A percentile compares a stretch with the other conserved stretches of the same genome.
phyloP scores from a whole-genome alignment of 2,113 vertebrate genomes.

The Eulemur rufifrons region DNA sequence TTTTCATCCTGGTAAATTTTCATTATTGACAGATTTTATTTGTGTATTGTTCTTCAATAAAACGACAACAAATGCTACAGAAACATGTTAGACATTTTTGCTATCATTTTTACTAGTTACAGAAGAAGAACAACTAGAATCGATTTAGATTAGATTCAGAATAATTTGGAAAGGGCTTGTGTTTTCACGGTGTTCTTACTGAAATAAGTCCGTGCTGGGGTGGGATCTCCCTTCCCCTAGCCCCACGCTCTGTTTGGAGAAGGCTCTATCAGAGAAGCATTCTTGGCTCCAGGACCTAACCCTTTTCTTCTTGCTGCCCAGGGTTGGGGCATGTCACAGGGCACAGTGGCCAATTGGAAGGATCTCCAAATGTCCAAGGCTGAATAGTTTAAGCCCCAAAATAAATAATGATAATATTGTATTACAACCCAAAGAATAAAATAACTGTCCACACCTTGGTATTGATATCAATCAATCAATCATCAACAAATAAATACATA shows the following conservation, averaged over 20 bases:
- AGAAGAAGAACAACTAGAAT: background rate
- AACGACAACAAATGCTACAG: background rate
- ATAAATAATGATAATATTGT: background rate
- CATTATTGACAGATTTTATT: constrained; percentile 49
- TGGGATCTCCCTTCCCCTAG: background rate
- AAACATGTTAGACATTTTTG: background rate
- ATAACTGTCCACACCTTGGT: background rate
- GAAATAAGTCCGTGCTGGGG: background rate
- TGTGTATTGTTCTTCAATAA: constrained; percentile 28
- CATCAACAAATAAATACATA: background rate
- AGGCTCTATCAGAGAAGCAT: fast-evolving
- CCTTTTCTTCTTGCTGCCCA: fast-evolving
- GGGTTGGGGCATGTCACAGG: background rate
- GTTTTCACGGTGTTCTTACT: background rate
- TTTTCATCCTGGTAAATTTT: constrained; percentile 48
- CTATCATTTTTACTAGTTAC: background rate
- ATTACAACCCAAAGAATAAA: background rate
- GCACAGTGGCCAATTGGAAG: fast-evolving
- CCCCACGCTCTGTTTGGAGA: background rate
- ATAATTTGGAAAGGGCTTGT: background rate
- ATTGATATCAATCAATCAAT: background rate
- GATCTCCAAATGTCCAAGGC: background rate
- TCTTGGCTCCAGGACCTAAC: background rate
- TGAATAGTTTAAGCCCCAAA: background rate
- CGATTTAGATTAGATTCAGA: constrained; percentile 2